Conservation (phyloP, 2,113 vertebrate genomes). For the Noturus placidus region DNA sequence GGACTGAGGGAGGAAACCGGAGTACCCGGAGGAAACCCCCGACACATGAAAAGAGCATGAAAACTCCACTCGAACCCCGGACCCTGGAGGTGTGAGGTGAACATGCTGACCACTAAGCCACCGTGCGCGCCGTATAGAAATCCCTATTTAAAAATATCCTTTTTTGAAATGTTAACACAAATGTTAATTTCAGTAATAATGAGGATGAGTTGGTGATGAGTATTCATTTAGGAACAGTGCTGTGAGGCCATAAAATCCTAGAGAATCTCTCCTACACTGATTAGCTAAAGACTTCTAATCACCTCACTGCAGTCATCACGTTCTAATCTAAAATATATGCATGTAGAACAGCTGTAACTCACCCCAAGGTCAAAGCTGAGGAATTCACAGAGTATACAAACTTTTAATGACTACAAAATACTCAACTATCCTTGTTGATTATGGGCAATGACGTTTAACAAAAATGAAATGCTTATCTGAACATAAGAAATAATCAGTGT, state of each 20-base stretch:
- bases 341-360: neutral
- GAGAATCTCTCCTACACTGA: conserved; percentile 22
- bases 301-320: neutral
- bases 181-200: conserved; percentile 32
- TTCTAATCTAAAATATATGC: conserved; percentile 2
- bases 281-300: conserved; percentile 37
- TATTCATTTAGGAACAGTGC: conserved; percentile 21
- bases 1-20: too few relatives aligned
- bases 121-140: too few relatives aligned
- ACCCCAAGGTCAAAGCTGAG: conserved; percentile 12
- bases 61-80: too few relatives aligned
- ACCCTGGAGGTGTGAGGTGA: too few relatives aligned
- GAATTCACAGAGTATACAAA: conserved; percentile 6
- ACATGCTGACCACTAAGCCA: too few relatives aligned
- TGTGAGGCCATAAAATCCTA: neutral
- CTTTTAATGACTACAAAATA: neutral
- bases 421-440: neutral
- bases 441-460: neutral
- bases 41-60: too few relatives aligned
- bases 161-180: neutral
- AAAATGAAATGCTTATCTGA: neutral
- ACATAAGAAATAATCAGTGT: neutral
- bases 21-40: too few relatives aligned
- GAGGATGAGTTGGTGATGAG: conserved; percentile 19
- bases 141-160: conserved; percentile 16